Conservation (phyloP, 2,113 vertebrate species). For the Acanthochromis polyacanthus region DNA sequence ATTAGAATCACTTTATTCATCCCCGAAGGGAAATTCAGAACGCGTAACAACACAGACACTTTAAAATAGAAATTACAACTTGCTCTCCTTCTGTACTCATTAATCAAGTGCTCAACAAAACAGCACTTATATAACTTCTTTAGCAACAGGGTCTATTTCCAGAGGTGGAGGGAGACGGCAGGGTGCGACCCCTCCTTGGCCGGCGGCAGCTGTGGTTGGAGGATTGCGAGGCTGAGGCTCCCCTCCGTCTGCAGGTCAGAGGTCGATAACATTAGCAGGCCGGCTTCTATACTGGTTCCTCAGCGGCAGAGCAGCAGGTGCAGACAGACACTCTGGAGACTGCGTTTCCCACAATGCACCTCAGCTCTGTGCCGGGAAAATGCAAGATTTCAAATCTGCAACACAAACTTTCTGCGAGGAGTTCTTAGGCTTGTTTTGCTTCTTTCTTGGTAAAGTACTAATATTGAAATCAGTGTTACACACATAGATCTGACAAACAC, state of each 20-base stretch:
- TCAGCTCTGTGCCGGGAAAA: neutral
- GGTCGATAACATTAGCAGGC: constrained; percentile 1
- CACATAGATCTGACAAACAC: no score
- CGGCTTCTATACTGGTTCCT: constrained; percentile 9
- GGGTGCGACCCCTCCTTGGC: constrained; percentile 31
- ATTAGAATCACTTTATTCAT: no score
- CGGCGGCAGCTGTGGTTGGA: constrained; percentile 61
- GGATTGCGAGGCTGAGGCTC: constrained; percentile 25
- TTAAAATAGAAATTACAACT: constrained; percentile 33
- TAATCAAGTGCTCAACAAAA: constrained; percentile 60
- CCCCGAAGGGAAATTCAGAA: no score
- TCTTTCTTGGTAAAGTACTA: no score
- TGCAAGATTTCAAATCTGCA: neutral
- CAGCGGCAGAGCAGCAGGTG: constrained; percentile 48
- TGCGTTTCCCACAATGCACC: neutral
- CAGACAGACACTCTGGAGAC: neutral
- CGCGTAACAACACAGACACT: constrained; percentile 9
- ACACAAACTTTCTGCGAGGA: no score
- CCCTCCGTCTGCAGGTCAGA: constrained; percentile 54
- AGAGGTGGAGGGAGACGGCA: constrained; percentile 59
- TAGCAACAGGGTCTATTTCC: constrained; percentile 73
- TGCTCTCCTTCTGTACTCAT: constrained; percentile 42
- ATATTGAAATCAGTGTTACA: no score
- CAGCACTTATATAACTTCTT: constrained; percentile 56
- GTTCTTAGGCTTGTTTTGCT: no score